Base-by-base conservation (phyloP, 2,888 invertebrate species). In the Yponomeuta evonymella region DNA sequence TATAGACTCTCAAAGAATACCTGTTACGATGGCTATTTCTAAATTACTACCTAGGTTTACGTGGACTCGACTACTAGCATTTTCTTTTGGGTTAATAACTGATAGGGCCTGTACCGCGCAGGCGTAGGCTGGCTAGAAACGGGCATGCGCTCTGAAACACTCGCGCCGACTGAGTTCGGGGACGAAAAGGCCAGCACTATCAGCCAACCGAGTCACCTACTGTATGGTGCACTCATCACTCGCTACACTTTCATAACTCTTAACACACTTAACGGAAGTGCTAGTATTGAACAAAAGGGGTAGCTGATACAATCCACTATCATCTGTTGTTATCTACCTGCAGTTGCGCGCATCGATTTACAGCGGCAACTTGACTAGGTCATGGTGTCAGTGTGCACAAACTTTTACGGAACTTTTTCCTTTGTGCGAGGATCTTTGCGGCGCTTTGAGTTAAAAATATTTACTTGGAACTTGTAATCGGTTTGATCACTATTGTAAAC, bases 271-370 rank as follows among this genome's bases (percentile, higher is more conserved):
- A 8, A 8, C 43, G 6, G 43, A 43, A 43, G 43, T 43, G 43
- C 43, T 43, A 43, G 0, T 43, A 8, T 43, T 8, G 43, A 43
- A 43, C 43, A 43, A 43, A 43, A 43, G 9, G 43, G 1, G 43
- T 43, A 43, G 6, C 43, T 43, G 43, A 43, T 43, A 8, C 6
- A 43, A 1, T 8, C 43, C 43, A 43, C 43, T 43, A 43, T 48
- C 6, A 30, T 30, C 64, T 30, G 15, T 67, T 67, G 33, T 48
- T 23, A 67, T 51, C 78, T 80, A 82, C 80, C 81, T 83, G 82
- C 80, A 79, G 75, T 58, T 75, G 77, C 77, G 77, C 77, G 78
- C 84, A 91, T 89, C 84, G 88, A 90, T 90, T 84, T 80, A 76
- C 79, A 75, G 78, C 77, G 73, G 75, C 74, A 70, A 75, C 76